phyloP scores from a whole-genome alignment of 2,888 invertebrate species.

The Sinelater perroti region DNA sequence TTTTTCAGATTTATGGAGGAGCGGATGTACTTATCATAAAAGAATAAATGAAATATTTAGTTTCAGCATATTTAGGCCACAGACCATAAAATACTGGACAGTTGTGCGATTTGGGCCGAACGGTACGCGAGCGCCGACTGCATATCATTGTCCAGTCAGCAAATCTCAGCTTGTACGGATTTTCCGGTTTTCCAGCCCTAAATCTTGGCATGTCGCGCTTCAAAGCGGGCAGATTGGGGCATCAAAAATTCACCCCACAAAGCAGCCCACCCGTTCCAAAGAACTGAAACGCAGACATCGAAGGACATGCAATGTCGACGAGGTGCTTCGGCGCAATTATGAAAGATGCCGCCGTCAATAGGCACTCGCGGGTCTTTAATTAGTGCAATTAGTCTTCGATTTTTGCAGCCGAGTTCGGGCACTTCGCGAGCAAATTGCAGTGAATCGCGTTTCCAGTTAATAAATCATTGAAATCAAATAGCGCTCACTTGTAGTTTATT shows the following conservation, averaged over 20 bases:
- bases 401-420: too few species aligned
- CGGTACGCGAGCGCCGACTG: constrained; percentile 17
- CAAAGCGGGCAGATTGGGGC: not conserved
- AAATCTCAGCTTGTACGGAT: constrained; percentile 30
- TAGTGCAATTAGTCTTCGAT: too few species aligned
- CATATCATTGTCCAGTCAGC: constrained; percentile 36
- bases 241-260: too few species aligned
- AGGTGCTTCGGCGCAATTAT: too few species aligned
- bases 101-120: constrained; percentile 22
- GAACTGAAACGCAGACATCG: too few species aligned
- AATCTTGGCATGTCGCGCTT: constrained; percentile 28
- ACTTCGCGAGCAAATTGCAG: constrained; percentile 34
- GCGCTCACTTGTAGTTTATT: constrained; percentile 38
- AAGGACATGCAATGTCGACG: too few species aligned
- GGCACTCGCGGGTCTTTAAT: too few species aligned
- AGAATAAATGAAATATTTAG: constrained; percentile 15
- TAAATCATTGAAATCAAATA: constrained; percentile 39
- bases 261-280: too few species aligned
- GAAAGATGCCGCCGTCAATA: too few species aligned
- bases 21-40: too few species aligned
- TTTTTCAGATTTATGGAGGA: too few species aligned
- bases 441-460: constrained; percentile 28
- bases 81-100: constrained; percentile 18
- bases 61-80: constrained; percentile 26
- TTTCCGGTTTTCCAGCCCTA: constrained; percentile 24